Percentiles rank a stretch among this genome's conserved stretches.
Evolutionary conservation across 1,140 invertebrate genomes (phyloP).

Genomic region (Triops cancriformis): DNA sequence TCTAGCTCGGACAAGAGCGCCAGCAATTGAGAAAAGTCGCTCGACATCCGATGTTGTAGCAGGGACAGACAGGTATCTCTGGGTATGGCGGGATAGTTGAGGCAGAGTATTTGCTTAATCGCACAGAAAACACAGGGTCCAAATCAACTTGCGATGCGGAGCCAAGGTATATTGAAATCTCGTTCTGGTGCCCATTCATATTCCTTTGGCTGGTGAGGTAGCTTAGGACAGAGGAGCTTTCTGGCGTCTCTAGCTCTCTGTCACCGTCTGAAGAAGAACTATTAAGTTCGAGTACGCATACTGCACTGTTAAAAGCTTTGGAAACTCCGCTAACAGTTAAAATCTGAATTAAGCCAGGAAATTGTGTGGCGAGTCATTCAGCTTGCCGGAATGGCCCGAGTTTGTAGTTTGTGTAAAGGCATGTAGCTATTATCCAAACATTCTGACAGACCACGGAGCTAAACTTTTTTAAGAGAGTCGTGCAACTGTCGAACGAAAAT

Average conservation of each 20-base stretch:
- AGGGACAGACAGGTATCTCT: slow-evolving; percentile 14
- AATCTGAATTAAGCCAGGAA: not conserved
- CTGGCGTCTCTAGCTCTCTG: not conserved
- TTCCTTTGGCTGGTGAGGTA: no score
- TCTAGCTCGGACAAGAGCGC: slow-evolving; percentile 11
- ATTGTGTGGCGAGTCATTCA: not conserved
- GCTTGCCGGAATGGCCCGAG: not conserved
- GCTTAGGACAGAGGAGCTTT: no score
- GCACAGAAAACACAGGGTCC: not conserved
- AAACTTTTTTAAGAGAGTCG: not conserved
- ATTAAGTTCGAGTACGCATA: no score
- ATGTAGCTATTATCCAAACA: not conserved
- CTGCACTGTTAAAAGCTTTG: no score
- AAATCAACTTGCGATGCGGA: not conserved
- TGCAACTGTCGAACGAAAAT: not conserved
- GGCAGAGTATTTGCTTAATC: not conserved
- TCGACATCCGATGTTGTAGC: slow-evolving; percentile 19
- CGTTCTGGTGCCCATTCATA: no score
- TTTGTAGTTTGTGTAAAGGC: not conserved
- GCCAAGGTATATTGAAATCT: no score
- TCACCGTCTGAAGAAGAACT: no score
- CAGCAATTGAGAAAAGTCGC: slow-evolving; percentile 14
- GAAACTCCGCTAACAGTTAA: no score
- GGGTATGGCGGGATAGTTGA: not conserved
- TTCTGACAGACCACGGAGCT: not conserved